Percentiles rank a stretch among this genome's conserved stretches.
Conservation (phyloP, 1,140 invertebrate species). For the Nylanderia fulva region DNA sequence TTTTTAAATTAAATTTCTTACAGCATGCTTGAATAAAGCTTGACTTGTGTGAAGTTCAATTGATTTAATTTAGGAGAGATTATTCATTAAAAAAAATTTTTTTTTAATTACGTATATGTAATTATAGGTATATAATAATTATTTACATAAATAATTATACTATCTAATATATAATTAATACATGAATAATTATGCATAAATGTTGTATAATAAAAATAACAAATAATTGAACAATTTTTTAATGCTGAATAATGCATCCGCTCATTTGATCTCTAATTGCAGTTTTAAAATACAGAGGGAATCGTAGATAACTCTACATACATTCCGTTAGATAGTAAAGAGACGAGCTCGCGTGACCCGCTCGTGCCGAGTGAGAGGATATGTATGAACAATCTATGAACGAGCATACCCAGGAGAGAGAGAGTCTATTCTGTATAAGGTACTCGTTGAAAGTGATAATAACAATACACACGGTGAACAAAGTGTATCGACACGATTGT, state of each 20-base stretch:
- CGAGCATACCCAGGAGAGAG: slow-evolving; percentile 9
- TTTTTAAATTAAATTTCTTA: not conserved
- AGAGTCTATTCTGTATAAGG: too few species aligned
- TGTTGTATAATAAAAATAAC: too few species aligned
- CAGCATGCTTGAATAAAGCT: not conserved
- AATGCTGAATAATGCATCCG: too few species aligned
- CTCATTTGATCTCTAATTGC: slow-evolving; percentile 5
- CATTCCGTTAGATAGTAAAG: slow-evolving; percentile 31
- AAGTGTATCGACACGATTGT: slow-evolving; percentile 19
- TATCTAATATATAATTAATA: too few species aligned
- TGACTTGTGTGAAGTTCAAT: not conserved
- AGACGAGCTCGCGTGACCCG: slow-evolving; percentile 61
- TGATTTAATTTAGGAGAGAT: too few species aligned
- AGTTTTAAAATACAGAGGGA: not conserved
- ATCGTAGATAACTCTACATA: not conserved
- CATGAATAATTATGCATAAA: too few species aligned
- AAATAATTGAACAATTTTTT: too few species aligned
- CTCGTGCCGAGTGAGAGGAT: slow-evolving; percentile 61
- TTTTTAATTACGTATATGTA: too few species aligned
- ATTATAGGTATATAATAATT: too few species aligned
- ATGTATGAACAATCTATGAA: slow-evolving; percentile 39
- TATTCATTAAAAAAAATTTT: too few species aligned
- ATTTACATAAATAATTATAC: too few species aligned
- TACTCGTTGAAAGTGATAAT: slow-evolving; percentile 59
- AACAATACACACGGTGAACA: slow-evolving; percentile 27